Conservation (phyloP, 37 sponge, comb jelly and placozoan species). For the Aphrocallistes beatrix region DNA sequence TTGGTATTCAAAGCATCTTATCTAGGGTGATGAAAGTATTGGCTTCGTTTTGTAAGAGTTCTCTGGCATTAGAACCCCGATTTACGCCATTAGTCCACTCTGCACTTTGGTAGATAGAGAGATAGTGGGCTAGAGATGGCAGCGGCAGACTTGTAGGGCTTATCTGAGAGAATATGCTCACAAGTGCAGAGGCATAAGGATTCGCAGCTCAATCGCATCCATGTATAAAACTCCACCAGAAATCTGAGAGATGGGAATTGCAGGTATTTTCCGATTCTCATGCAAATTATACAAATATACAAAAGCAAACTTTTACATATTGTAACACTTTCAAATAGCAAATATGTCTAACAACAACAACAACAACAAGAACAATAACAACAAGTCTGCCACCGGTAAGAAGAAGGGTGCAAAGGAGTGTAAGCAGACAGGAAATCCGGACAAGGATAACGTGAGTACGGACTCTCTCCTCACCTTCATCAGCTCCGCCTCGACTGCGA, state of each 20-base stretch:
- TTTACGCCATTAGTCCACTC: background rate
- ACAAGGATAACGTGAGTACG: background rate
- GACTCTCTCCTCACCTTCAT: background rate
- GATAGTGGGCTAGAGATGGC: background rate
- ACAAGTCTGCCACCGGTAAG: background rate
- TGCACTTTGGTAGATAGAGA: background rate
- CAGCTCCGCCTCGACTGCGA: background rate
- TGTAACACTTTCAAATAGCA: background rate
- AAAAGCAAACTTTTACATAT: no score
- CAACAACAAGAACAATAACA: background rate
- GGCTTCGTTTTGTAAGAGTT: no score
- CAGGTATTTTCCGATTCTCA: background rate
- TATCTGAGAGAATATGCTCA: no score
- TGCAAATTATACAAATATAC: background rate
- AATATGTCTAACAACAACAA: background rate
- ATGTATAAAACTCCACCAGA: background rate
- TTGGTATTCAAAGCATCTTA: no score
- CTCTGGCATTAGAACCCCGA: no score
- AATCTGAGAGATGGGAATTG: no score
- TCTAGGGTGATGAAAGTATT: no score
- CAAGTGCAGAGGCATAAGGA: constrained; percentile 1
- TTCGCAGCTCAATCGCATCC: background rate
- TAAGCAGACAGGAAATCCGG: background rate
- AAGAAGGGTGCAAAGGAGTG: background rate
- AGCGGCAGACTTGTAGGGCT: background rate